phyloP scores from a whole-genome alignment of 2,888 invertebrate genomes.

The Catocala fraxini region DNA sequence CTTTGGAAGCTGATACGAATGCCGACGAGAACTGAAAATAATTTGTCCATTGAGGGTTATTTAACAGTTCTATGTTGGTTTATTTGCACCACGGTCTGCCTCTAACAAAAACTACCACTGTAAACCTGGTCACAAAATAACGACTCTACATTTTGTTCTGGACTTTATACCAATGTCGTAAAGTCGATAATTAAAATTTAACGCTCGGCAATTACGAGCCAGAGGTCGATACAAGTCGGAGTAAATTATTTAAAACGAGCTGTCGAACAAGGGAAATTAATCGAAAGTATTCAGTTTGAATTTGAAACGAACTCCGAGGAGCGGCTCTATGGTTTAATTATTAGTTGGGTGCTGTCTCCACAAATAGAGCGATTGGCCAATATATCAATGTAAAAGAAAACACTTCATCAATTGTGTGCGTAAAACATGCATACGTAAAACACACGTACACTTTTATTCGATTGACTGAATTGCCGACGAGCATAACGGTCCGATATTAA shows the following conservation, averaged over 20 bases:
- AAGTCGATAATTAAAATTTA: conserved; percentile 54
- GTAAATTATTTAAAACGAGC: conserved; percentile 78
- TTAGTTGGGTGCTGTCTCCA: conserved; percentile 42
- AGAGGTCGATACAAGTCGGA: conserved; percentile 57
- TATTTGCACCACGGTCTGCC: conserved; percentile 66
- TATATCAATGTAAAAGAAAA: not conserved
- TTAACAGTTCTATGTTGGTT: conserved; percentile 69
- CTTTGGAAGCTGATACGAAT: conserved; percentile 59
- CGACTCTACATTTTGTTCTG: conserved; percentile 35
- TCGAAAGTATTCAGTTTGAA: conserved; percentile 76
- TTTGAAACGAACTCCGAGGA: conserved; percentile 61
- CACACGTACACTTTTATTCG: not conserved
- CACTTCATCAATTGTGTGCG: too few species aligned
- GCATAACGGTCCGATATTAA: not conserved
- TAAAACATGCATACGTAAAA: not conserved
- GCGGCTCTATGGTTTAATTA: conserved; percentile 56
- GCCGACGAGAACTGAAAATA: conserved; percentile 61
- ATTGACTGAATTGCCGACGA: not conserved
- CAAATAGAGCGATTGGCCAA: conserved; percentile 1
- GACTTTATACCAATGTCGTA: conserved; percentile 52
- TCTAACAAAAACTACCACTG: conserved; percentile 56
- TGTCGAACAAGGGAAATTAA: conserved; percentile 77
- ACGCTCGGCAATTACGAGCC: conserved; percentile 50
- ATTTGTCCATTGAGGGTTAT: conserved; percentile 71
- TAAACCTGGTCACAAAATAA: conserved; percentile 50